phyloP scores from a whole-genome alignment of 2,888 invertebrate genomes.

The Acronicta leporina region DNA sequence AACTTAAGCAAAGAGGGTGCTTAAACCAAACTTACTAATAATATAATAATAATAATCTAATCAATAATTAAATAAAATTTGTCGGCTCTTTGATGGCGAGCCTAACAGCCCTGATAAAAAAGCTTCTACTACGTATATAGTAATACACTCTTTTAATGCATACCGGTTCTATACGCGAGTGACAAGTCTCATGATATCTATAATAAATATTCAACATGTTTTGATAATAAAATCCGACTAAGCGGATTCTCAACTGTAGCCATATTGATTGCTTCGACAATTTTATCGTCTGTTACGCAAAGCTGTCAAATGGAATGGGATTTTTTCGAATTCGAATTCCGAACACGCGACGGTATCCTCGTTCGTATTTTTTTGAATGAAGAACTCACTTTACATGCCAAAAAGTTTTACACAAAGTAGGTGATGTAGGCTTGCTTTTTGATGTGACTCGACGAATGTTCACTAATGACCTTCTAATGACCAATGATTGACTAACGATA shows the following conservation, averaged over 20 bases:
- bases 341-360: slow-evolving; percentile 50
- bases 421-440: neutral
- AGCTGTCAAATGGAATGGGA: slow-evolving; percentile 56
- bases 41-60: too few relatives aligned
- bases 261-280: slow-evolving; percentile 61
- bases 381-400: slow-evolving; percentile 39
- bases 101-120: too few relatives aligned
- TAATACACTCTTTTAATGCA: too few relatives aligned
- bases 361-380: slow-evolving; percentile 38
- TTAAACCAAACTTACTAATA: too few relatives aligned
- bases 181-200: slow-evolving; percentile 27
- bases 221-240: slow-evolving; percentile 50
- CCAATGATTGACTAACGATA: too few relatives aligned
- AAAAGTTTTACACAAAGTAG: slow-evolving; percentile 26
- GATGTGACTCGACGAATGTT: neutral
- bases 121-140: too few relatives aligned
- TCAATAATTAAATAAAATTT: too few relatives aligned
- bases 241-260: slow-evolving; percentile 54
- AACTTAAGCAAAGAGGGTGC: too few relatives aligned
- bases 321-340: slow-evolving; percentile 61
- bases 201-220: slow-evolving; percentile 52
- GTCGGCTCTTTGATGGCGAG: too few relatives aligned
- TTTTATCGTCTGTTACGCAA: slow-evolving; percentile 63
- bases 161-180: slow-evolving; percentile 32
- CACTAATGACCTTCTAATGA: too few relatives aligned